A percentile compares a stretch with the other conserved stretches of the same genome.
These are phyloP conservation scores for Bombyx huttoni DNA, from an alignment of 2,888 invertebrate species.

Conservation along the genomic window DNA sequence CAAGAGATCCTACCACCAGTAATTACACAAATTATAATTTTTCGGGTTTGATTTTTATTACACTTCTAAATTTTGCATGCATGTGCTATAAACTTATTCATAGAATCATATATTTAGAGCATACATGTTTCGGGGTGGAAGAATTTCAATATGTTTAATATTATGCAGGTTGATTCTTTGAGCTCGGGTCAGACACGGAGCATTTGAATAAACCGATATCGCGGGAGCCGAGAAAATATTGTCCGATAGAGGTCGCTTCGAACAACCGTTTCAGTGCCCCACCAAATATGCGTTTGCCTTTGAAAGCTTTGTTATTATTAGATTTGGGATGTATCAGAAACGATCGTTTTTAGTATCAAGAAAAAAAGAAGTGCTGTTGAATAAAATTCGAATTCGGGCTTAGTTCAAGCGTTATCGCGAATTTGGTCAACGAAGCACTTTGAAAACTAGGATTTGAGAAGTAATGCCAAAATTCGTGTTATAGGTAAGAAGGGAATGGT, in stretches of 20 bases:
- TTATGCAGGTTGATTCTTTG: slow-evolving; percentile 70
- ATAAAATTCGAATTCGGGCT: not conserved
- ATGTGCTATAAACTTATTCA: slow-evolving; percentile 49
- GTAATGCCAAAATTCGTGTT: no score
- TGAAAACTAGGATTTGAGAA: no score
- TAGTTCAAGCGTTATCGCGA: no score
- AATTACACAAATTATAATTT: no score
- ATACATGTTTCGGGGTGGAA: slow-evolving; percentile 49
- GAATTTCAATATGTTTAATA: slow-evolving; percentile 70
- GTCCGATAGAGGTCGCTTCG: slow-evolving; percentile 55
- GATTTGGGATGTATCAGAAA: slow-evolving; percentile 30
- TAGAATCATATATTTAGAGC: slow-evolving; percentile 45
- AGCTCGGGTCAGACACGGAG: slow-evolving; percentile 59
- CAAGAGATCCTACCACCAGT: no score
- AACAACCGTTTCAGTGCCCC: slow-evolving; percentile 32
- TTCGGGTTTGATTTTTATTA: no score
- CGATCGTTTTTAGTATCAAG: not conserved
- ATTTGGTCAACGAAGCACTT: no score
- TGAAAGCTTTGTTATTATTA: slow-evolving; percentile 40
- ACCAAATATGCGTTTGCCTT: slow-evolving; percentile 53
- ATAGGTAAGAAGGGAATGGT: not conserved
- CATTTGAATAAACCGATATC: slow-evolving; percentile 71
- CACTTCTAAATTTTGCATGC: slow-evolving; percentile 20
- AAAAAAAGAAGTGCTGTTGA: not conserved
- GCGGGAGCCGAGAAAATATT: slow-evolving; percentile 60